Evolutionary conservation across 2,113 vertebrate species (phyloP).

Genomic region (Sialia sialis): DNA sequence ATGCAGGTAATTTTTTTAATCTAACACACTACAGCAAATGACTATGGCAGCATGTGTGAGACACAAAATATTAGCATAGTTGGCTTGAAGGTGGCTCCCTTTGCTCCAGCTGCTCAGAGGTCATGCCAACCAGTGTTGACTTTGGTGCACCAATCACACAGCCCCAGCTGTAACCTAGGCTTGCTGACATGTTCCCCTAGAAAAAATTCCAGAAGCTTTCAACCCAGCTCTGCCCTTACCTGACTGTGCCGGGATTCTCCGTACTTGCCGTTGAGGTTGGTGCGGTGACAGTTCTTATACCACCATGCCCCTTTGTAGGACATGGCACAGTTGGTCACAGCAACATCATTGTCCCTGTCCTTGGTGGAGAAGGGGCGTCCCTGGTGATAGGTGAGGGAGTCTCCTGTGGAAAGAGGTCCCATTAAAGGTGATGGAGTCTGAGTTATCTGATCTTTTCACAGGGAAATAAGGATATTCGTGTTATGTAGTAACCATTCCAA

Average conservation of each 20-base stretch:
- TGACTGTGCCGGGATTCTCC: constrained; percentile 97
- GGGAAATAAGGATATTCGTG: neutral
- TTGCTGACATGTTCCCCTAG: neutral
- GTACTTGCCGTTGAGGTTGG: constrained; percentile 97
- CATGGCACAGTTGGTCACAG: constrained; percentile 96
- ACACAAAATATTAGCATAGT: neutral
- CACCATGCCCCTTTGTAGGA: constrained; percentile 99
- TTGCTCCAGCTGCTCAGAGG: neutral
- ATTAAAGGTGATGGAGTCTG: neutral
- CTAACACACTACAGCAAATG: neutral
- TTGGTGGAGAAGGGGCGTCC: constrained; percentile 97
- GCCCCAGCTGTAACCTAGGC: neutral
- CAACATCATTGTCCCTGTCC: constrained; percentile 96
- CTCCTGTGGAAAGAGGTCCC: constrained; percentile 73
- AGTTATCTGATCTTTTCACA: neutral
- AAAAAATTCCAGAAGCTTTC: neutral
- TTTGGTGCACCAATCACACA: accelerated
- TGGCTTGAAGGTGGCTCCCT: neutral
- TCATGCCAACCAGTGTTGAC: neutral
- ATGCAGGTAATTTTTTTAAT: neutral
- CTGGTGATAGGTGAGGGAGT: constrained; percentile 96
- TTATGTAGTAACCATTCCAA: neutral
- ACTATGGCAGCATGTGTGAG: neutral
- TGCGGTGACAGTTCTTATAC: constrained; percentile 99
- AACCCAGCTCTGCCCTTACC: constrained; percentile 66